A percentile compares a stretch with the other conserved stretches of the same genome.
These are phyloP conservation scores for Rhabdomys dilectus DNA, from an alignment of 2,113 vertebrate species.

Conservation along the genomic window DNA sequence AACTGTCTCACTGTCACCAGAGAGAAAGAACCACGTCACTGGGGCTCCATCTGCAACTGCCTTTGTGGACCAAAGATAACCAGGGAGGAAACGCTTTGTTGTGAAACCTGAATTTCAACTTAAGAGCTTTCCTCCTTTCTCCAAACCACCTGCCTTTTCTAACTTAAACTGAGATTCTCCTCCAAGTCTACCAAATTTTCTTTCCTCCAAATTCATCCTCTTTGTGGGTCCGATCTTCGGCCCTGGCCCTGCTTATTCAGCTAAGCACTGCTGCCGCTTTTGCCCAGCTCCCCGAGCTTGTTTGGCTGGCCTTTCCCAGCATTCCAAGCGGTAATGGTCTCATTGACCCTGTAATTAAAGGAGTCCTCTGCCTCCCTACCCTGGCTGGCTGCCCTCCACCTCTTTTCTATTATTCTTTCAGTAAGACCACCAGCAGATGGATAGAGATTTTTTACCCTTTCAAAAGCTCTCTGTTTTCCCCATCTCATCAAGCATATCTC, in stretches of 20 bases:
- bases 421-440: conserved; percentile 89
- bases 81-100: not conserved
- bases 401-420: conserved; percentile 82
- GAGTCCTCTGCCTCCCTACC: conserved; percentile 80
- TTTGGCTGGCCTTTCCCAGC: conserved; percentile 62
- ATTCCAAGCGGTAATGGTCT: conserved; percentile 78
- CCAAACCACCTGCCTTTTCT: conserved; percentile 71
- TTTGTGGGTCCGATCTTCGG: not conserved
- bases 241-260: conserved; percentile 26
- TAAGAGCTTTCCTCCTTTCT: accelerated
- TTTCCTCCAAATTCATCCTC: not conserved
- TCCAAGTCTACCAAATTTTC: conserved; percentile 48
- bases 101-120: conserved; percentile 3
- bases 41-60: conserved; percentile 77
- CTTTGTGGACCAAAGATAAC: conserved; percentile 63
- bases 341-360: conserved; percentile 84
- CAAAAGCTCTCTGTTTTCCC: conserved; percentile 89
- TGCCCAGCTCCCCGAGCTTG: conserved; percentile 45
- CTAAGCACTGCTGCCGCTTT: conserved; percentile 30
- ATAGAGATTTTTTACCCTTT: conserved; percentile 89
- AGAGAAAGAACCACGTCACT: conserved; percentile 59
- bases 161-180: conserved; percentile 65
- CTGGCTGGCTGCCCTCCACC: conserved; percentile 72
- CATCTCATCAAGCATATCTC: conserved; percentile 91
- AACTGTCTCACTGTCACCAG: conserved; percentile 72